Evolutionary conservation across 1,140 invertebrate species (phyloP).

Genomic region (Frieseomelitta varia): DNA sequence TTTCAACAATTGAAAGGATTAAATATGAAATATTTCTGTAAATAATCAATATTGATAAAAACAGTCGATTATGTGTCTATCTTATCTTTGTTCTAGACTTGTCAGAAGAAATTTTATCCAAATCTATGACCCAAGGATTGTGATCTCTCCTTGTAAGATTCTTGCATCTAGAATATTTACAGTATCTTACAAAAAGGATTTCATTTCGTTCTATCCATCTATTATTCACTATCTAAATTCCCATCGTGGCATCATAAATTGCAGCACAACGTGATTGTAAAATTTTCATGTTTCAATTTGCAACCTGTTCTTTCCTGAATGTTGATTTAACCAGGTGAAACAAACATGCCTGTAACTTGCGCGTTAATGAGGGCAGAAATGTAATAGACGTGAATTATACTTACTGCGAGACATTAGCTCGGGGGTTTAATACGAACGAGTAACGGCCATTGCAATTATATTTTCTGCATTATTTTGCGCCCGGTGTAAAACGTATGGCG

Average conservation of each 20-base stretch:
- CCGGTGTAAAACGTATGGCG: neutral
- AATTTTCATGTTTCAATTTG: neutral
- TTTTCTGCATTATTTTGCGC: conserved; percentile 23
- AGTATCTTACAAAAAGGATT: neutral
- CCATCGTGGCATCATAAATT: neutral
- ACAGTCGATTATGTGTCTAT: too few species aligned
- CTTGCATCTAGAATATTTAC: neutral
- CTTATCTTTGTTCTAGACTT: too few species aligned
- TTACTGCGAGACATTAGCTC: neutral
- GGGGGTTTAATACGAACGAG: conserved; percentile 10
- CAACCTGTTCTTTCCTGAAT: neutral
- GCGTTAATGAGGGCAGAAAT: conserved; percentile 25
- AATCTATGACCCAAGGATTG: too few species aligned
- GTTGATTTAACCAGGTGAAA: neutral
- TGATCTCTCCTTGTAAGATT: too few species aligned
- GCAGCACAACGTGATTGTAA: too few species aligned
- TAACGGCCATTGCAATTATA: conserved; percentile 35
- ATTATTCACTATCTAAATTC: too few species aligned
- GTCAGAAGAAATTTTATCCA: too few species aligned
- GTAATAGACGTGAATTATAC: conserved; percentile 27
- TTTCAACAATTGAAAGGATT: too few species aligned
- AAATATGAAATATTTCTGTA: too few species aligned
- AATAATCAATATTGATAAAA: too few species aligned
- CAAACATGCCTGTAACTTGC: conserved; percentile 3
- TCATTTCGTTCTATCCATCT: too few species aligned